These are phyloP conservation scores for Coenonympha glycerion DNA, from an alignment of 2,888 invertebrate genomes.

Conservation along the genomic window DNA sequence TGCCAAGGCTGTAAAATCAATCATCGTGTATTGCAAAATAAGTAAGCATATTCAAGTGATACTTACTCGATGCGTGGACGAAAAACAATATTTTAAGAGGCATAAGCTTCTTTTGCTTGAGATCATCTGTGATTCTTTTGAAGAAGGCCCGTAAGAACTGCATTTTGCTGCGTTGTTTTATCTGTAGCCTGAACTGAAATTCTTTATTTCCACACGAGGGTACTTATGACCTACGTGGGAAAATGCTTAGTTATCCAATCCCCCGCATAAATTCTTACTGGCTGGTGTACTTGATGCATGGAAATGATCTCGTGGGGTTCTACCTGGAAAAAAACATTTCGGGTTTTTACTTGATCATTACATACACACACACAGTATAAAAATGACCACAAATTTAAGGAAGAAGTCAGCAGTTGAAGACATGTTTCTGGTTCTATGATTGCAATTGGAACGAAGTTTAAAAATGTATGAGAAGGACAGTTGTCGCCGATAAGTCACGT, in stretches of 20 bases:
- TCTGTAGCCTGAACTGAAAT: not conserved
- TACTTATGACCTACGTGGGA: slow-evolving; percentile 42
- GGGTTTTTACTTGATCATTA: not conserved
- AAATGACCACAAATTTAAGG: too few relatives aligned
- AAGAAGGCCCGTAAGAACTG: slow-evolving; percentile 78
- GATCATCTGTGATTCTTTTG: slow-evolving; percentile 80
- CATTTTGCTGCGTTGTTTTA: slow-evolving; percentile 54
- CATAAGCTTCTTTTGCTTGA: slow-evolving; percentile 81
- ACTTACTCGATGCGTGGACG: slow-evolving; percentile 86
- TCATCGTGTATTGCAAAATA: too few relatives aligned
- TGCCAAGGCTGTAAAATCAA: too few relatives aligned
- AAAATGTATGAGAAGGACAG: too few relatives aligned
- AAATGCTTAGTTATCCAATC: slow-evolving; percentile 50
- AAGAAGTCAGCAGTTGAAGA: too few relatives aligned
- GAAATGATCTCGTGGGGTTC: slow-evolving; percentile 37
- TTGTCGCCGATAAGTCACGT: too few relatives aligned
- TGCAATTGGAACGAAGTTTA: too few relatives aligned
- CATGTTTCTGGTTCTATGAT: too few relatives aligned
- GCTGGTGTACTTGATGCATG: slow-evolving; percentile 55
- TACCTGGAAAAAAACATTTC: slow-evolving; percentile 43
- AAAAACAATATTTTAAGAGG: slow-evolving; percentile 85
- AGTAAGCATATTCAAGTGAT: too few relatives aligned
- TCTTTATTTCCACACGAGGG: slow-evolving; percentile 13
- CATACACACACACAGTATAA: too few relatives aligned
- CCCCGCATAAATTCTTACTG: slow-evolving; percentile 43